Base-by-base conservation (phyloP, 2,113 vertebrate genomes). In the Sylvicapra grimmia region DNA sequence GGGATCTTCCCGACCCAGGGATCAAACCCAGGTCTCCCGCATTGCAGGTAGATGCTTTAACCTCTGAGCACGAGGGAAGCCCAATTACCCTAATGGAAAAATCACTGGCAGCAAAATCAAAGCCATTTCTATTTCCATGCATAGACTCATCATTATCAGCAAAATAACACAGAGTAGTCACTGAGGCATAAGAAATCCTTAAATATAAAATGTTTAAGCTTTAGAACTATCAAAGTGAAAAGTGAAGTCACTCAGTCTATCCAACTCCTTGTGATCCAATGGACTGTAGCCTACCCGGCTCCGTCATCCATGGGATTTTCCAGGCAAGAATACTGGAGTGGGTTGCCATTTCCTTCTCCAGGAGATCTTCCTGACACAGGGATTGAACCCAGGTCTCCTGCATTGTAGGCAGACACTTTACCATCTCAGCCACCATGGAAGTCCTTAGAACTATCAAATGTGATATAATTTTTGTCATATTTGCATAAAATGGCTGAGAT, bases 291-390 rank as follows among this genome's bases (percentile, higher is more conserved):
- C 65, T 36, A 72, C n/a, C n/a, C 1, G 16, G 8, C 65, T 21
- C 4, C 0, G 9, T 9, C 65, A 36, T 36, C 65, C n/a, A 72
- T 36, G 65, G 18, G 9, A 72, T 72, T 36, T 36, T 72, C n/a
- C n/a, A 36, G n/a, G 65, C 8, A 72, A 72, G 65, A 72, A 36
- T 21, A 36, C n/a, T 36, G n/a, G 65, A 21, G 65, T 72, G 65
- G n/a, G n/a, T 72, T 36, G n/a, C 18, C 18, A 36, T 36, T 36
- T 36, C n/a, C 65, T 72, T 36, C n/a, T 72, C 65, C 65, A 72
- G 65, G 65, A 72, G n/a, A 72, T 72, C 18, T 21, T 72, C n/a
- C n/a, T 21, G 33, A 68, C 65, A 21, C 33, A 68, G 18, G 33
- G 18, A n/a, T 11, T 68, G 4, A 36, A 36, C 18, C 33, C 18